phyloP scores from a whole-genome alignment of 2,888 invertebrate genomes.

The Andrena marginata region DNA sequence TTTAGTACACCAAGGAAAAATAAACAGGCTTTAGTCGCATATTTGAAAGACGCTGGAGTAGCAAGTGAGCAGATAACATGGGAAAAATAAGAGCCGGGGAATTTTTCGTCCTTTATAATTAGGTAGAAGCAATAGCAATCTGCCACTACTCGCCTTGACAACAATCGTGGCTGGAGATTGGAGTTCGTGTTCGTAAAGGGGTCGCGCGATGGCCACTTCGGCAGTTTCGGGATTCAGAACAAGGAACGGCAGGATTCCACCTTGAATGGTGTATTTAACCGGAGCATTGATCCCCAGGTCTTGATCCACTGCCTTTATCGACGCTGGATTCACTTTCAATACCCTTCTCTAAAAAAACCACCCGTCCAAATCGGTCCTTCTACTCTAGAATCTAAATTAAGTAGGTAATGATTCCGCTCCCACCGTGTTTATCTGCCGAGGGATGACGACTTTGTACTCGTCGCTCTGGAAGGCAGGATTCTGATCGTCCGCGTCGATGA shows the following conservation, averaged over 20 bases:
- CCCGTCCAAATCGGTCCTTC: background rate
- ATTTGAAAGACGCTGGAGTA: too few relatives aligned
- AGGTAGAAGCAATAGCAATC: too few relatives aligned
- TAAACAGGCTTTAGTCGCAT: too few relatives aligned
- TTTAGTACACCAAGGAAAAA: too few relatives aligned
- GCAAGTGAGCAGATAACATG: too few relatives aligned
- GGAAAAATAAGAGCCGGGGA: too few relatives aligned
- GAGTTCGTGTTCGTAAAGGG: conserved; percentile 88
- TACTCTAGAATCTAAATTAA: too few relatives aligned
- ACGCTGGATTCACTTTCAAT: conserved; percentile 90
- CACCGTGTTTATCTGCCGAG: conserved; percentile 87
- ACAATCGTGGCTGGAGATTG: conserved; percentile 92
- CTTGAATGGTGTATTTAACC: conserved; percentile 89
- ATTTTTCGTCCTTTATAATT: too few relatives aligned
- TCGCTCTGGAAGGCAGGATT: conserved; percentile 93
- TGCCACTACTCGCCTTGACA: conserved; percentile 87
- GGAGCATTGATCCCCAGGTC: conserved; percentile 92
- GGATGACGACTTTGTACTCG: conserved; percentile 90
- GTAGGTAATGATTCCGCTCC: conserved; percentile 13
- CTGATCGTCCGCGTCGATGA: conserved; percentile 96
- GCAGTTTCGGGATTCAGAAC: conserved; percentile 89
- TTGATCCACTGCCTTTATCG: conserved; percentile 92
- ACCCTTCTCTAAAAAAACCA: conserved; percentile 86
- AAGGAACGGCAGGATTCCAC: conserved; percentile 88
- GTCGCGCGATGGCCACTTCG: conserved; percentile 87